Evolutionary conservation across 1,140 invertebrate species (phyloP).

Genomic region (Ptiloglossa arizonensis): DNA sequence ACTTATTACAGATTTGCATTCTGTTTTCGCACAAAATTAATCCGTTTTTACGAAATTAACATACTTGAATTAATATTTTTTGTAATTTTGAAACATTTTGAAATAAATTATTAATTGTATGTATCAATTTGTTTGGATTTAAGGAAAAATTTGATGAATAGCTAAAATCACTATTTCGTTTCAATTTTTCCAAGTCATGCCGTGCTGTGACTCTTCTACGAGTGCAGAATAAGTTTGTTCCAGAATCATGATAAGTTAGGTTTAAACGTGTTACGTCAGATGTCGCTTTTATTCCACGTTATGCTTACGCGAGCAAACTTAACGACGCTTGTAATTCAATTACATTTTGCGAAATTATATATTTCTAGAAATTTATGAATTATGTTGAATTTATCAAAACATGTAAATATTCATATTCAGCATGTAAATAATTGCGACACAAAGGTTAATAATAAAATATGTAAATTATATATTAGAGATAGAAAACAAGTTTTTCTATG

Average conservation of each 20-base stretch:
- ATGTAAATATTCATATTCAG: too few relatives aligned
- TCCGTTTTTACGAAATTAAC: slow-evolving; percentile 8
- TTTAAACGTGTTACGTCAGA: slow-evolving; percentile 4
- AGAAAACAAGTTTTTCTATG: neutral
- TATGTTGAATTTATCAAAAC: neutral
- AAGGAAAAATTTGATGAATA: too few relatives aligned
- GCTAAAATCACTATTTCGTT: neutral
- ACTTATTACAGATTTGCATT: neutral
- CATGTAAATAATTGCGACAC: too few relatives aligned
- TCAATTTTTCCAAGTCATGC: slow-evolving; percentile 61
- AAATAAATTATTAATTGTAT: too few relatives aligned
- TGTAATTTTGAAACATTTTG: too few relatives aligned
- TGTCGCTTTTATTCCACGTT: slow-evolving; percentile 9
- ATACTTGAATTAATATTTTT: neutral
- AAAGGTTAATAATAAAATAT: neutral
- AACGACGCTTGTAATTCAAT: neutral
- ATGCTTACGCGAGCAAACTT: too few relatives aligned
- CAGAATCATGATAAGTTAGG: slow-evolving; percentile 7
- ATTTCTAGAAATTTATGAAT: neutral
- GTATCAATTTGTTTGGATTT: too few relatives aligned
- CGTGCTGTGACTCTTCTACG: slow-evolving; percentile 23
- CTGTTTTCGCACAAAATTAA: neutral
- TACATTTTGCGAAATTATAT: neutral
- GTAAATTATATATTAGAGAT: neutral
- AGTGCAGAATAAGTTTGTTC: neutral